phyloP scores from a whole-genome alignment of 2,888 invertebrate genomes.

The Bellardia pandia region DNA sequence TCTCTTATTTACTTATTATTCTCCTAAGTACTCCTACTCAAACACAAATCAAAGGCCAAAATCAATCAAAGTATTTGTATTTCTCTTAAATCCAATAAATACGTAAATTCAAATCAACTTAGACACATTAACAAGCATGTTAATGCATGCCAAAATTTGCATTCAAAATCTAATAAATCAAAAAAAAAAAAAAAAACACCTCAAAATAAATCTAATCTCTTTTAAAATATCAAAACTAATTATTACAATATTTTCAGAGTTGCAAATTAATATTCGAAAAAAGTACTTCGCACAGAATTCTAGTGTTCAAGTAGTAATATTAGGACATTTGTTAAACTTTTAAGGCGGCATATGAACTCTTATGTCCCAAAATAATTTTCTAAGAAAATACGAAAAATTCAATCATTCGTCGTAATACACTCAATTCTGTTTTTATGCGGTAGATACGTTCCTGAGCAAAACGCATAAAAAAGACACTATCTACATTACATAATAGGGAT shows the following conservation, averaged over 20 bases:
- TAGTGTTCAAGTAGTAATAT: too few species aligned
- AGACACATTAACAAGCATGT: constrained; percentile 63
- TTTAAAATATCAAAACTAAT: constrained; percentile 15
- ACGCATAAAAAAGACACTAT: too few species aligned
- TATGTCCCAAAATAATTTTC: too few species aligned
- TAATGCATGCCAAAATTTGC: constrained; percentile 68
- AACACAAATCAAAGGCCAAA: constrained; percentile 52
- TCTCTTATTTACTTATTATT: constrained; percentile 40
- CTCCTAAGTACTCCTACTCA: constrained; percentile 40
- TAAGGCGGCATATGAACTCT: too few species aligned
- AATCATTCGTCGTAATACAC: too few species aligned
- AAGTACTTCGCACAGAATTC: background rate
- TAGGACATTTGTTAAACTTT: too few species aligned
- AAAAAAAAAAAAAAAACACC: background rate
- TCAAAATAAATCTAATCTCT: background rate
- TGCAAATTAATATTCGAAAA: background rate
- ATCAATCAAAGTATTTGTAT: constrained; percentile 23
- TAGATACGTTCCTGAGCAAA: too few species aligned
- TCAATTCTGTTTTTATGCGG: too few species aligned
- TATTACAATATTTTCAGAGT: constrained; percentile 46
- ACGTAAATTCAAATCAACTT: constrained; percentile 32
- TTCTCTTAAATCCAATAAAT: constrained; percentile 20
- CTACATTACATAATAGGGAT: too few species aligned
- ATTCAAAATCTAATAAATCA: constrained; percentile 25
- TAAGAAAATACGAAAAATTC: too few species aligned